Evolutionary conservation across 2,113 vertebrate genomes (phyloP).

Genomic region (Archocentrus centrarchus): DNA sequence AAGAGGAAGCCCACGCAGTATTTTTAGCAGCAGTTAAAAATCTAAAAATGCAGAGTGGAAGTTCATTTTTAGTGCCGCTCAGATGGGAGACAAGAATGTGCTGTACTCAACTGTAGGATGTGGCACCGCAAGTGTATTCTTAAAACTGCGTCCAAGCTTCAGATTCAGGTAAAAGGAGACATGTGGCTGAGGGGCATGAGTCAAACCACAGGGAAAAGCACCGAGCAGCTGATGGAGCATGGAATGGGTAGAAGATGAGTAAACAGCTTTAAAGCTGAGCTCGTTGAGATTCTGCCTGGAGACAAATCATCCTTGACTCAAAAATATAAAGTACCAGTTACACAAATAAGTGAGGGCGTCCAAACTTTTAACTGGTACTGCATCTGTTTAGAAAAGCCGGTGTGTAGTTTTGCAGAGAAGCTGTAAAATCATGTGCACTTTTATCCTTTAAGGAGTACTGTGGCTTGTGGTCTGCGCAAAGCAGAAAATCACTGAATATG

Average conservation of each 20-base stretch:
- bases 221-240: slow-evolving; percentile 26
- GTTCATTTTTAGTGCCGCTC: slow-evolving; percentile 34
- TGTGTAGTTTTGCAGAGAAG: background rate
- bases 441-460: background rate
- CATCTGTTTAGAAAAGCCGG: background rate
- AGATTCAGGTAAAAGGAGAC: slow-evolving; percentile 18
- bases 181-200: slow-evolving; percentile 38
- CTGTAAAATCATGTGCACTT: background rate
- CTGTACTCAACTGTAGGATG: background rate
- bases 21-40: slow-evolving; percentile 41
- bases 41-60: slow-evolving; percentile 45
- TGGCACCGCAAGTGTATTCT: background rate
- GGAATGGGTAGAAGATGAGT: slow-evolving; percentile 15
- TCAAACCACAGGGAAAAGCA: slow-evolving; percentile 10
- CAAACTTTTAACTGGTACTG: background rate
- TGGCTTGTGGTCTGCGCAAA: background rate
- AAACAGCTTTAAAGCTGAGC: slow-evolving; percentile 28
- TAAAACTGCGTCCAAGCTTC: slow-evolving; percentile 11
- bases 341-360: background rate
- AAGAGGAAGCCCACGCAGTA: slow-evolving; percentile 41
- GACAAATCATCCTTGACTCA: background rate
- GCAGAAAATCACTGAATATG: background rate
- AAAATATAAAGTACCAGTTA: background rate
- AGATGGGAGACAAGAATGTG: background rate
- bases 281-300: background rate